These are phyloP conservation scores for Sapajus apella DNA, from an alignment of 2,113 vertebrate species.

Conservation along the genomic window DNA sequence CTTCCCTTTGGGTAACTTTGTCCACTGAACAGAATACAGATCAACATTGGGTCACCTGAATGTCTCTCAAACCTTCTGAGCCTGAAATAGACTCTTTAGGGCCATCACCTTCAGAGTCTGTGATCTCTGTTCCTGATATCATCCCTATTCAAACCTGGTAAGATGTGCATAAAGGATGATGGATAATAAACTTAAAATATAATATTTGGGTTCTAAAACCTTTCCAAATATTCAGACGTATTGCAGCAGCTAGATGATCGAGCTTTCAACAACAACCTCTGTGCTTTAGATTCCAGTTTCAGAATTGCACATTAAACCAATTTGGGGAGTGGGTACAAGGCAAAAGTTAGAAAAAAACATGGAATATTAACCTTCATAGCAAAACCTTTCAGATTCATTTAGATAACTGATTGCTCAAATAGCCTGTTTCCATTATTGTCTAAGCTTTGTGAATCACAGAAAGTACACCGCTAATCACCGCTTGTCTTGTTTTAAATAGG, in stretches of 20 bases:
- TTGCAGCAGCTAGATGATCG: not conserved
- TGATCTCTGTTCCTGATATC: not conserved
- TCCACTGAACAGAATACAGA: not conserved
- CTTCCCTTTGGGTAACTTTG: not conserved
- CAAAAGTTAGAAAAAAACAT: not conserved
- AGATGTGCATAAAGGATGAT: not conserved
- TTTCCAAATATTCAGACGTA: not conserved
- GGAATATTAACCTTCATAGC: not conserved
- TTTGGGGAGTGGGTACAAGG: not conserved
- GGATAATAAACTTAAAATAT: not conserved
- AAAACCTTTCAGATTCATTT: not conserved
- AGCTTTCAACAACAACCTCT: not conserved
- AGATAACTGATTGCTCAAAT: not conserved
- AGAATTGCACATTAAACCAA: not conserved
- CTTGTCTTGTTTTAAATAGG: not conserved
- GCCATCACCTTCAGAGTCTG: not conserved
- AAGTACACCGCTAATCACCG: not conserved
- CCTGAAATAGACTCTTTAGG: not conserved
- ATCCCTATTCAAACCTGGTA: not conserved
- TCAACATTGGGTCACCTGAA: not conserved
- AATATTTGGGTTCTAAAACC: not conserved
- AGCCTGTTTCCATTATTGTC: not conserved
- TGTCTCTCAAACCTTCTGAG: not conserved
- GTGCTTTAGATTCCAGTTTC: not conserved
- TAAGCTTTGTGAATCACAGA: not conserved